Base-by-base conservation (phyloP, 2,113 vertebrate species). In the Etheostoma cragini region DNA sequence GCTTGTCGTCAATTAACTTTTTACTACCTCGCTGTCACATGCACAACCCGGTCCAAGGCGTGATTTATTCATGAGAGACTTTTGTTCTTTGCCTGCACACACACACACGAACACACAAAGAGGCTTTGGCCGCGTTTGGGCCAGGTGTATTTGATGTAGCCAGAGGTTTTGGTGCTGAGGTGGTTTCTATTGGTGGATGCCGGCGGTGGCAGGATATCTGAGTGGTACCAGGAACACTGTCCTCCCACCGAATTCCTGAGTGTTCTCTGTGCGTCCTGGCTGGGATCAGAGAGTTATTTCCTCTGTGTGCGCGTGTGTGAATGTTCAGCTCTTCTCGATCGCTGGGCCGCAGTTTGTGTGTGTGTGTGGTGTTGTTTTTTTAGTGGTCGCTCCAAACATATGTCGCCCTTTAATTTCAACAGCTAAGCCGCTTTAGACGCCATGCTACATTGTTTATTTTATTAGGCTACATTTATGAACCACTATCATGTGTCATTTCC, bases 1-100 rank as follows among this genome's bases (percentile, higher is more conserved):
- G 62, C 86, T 90, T 86, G 89, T 88, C 79, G 75, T 88, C 88
- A 45, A 85, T 90, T 87, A 88, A 84, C 67, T 47, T 88, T 88
- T 89, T 70, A 89, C 83, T 81, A 33, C 77, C 72, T 63, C 0
- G 70, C 86, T 83, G 80, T 74, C 70, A 75, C 58, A 57, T 16
- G 53, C 78, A 78, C 72, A 74, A 54, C 57, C 35, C 8, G 12
- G 56, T 60, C 13, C 76, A n/a, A 24, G 42, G 22, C 19, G 24
- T 87, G 87, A 91, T 91, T 90, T 84, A 88, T 88, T 82, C 63
- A 78, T 72, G 54, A 60, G 80, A n/a, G 38, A 42, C 38, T 73
- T 50, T 12, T 65, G 47, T 75, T 58, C 49, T 50, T 33, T 61
- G 13, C 56, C 53, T 14, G 30, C 67, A 14, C 22, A 47, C 35